Conservation (phyloP, 92 coral and sea anemone genomes). For the Paragorgia papillata region DNA sequence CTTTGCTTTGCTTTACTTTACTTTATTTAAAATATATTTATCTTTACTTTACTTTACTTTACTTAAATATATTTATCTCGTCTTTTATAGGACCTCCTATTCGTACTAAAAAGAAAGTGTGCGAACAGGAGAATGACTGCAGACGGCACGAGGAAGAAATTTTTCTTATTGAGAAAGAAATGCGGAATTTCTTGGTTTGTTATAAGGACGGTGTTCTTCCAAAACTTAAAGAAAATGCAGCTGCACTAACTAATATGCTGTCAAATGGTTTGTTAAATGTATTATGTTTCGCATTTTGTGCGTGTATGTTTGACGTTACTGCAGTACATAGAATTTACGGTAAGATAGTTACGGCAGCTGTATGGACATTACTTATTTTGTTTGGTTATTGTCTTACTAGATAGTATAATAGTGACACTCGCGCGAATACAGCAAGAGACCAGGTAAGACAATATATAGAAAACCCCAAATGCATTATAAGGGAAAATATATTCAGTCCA, state of each 20-base stretch:
- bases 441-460: no score
- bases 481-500: not conserved
- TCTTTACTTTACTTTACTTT: no score
- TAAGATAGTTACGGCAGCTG: not conserved
- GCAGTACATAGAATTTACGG: not conserved
- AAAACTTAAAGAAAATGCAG: not conserved
- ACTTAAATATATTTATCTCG: not conserved
- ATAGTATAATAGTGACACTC: no score
- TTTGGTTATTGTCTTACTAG: no score
- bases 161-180: not conserved
- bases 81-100: not conserved
- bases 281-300: not conserved
- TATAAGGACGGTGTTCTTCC: slow-evolving; percentile 1
- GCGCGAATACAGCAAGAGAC: no score
- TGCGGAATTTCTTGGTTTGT: not conserved
- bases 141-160: slow-evolving; percentile 10
- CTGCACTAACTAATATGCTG: not conserved
- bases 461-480: not conserved
- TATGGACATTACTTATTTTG: no score
- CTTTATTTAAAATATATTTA: no score
- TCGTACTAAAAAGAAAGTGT: slow-evolving; percentile 13
- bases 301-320: no score
- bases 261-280: not conserved
- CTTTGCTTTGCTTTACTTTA: no score
- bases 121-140: slow-evolving; percentile 13